Base-by-base conservation (phyloP, 2,113 vertebrate species). In the Gymnocephalus cernua region DNA sequence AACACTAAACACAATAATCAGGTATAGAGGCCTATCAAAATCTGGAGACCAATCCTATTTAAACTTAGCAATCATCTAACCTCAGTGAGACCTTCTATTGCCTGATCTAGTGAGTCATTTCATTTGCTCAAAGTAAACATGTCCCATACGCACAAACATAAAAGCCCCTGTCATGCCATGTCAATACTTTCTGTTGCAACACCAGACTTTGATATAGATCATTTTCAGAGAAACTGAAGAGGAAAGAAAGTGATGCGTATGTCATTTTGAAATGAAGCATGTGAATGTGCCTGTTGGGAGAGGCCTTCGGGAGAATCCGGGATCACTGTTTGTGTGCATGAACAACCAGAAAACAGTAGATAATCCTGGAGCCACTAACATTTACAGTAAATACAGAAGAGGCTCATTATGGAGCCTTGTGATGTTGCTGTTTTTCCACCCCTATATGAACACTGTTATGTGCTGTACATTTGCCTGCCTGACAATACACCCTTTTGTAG, bases 341-440 rank as follows among this genome's bases (percentile, higher is more conserved):
- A 77, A 57, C 16, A 72, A 68, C 27, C 4, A 38, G 16, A 68
- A 61, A 79, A 50, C 44, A 57, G 2, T 11, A 67, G 66, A 83
- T 78, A 14, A 27, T 21, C 16, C 15, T 38, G 25, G 19, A 19
- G 18, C 7, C 32, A 35, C 32, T 16, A 29, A 16, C 14, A 54
- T 78, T 89, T 86, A 89, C 87, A 78, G 78, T 84, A 86, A 80
- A 89, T 61, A 87, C 45, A 83, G 45, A 38, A 3, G 9, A 51
- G 23, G 11, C 14, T 59, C 21, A 44, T 57, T 32, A n/a, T 45
- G 18, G 29, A 59, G 47, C 45, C 53, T 68, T 8, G 6, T 66
- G 27, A 72, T 57, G 19, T 25, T 57, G 23, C 9, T 15, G 14
- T 3, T 45, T 70, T 63, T 72, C 48, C 51, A 74, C 16, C 44